Evolutionary conservation across 1,140 invertebrate species (phyloP).

Genomic region (Neodiprion fabricii): DNA sequence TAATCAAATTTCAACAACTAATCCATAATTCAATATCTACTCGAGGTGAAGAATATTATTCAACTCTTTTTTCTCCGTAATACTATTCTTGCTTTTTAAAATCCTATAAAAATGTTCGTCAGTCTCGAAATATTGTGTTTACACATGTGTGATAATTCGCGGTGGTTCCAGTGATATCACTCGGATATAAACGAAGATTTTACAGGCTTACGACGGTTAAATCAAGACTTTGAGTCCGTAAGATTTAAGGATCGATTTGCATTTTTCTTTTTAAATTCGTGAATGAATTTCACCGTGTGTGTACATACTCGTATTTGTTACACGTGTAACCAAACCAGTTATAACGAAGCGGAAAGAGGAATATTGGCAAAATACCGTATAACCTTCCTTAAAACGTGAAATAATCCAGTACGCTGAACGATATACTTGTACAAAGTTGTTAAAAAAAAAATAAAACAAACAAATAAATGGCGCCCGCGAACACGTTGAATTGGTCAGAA

Average conservation of each 20-base stretch:
- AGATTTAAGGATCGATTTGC: background rate
- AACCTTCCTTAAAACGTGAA: background rate
- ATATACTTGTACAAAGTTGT: background rate
- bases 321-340: background rate
- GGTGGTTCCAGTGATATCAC: too few relatives aligned
- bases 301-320: background rate
- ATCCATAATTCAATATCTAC: too few relatives aligned
- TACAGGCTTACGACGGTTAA: too few relatives aligned
- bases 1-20: too few relatives aligned
- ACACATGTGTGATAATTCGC: too few relatives aligned
- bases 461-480: slow-evolving; percentile 49
- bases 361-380: background rate
- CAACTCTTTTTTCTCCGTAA: too few relatives aligned
- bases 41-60: too few relatives aligned
- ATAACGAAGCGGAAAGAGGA: background rate
- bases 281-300: background rate
- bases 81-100: too few relatives aligned
- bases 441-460: background rate
- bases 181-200: too few relatives aligned
- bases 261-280: background rate
- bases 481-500: slow-evolving; percentile 52
- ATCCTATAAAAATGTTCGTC: too few relatives aligned
- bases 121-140: too few relatives aligned
- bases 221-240: too few relatives aligned
- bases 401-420: background rate